Evolutionary conservation across 2,113 vertebrate species (phyloP), one percentile per base, ranked within the genome.

Genomic region (Muntiacus muntjak): DNA sequence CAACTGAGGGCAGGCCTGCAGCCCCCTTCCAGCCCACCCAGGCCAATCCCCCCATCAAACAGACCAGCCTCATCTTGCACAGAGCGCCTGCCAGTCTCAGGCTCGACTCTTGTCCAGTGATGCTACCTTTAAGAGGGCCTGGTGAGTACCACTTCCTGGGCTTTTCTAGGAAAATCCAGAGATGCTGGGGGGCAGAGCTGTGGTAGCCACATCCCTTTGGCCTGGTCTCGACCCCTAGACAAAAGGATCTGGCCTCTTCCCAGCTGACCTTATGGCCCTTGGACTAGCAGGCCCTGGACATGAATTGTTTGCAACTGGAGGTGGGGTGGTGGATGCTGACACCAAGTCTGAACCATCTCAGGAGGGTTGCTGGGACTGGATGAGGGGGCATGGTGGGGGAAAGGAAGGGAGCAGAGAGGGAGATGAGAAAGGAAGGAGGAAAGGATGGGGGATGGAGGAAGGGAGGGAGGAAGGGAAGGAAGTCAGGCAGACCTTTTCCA

Each of bases 81-180:
- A 33, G 76, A 47, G 78, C 25, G 23, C n/a, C 78, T 5, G n/a
- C 58, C 28, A 76, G 19, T 28, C 36, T 67, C 26, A 50, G 67
- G 36, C 88, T 78, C 78, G 30, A 14, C 55, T 25, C 25, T 54
- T 33, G 23, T 76, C 55, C 16, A 33, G 23, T 15, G 23, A 84
- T 0, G 30, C 67, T 43, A 40, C 87, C 85, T 58, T 84, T 25
- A 16, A 91, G 91, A 55, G 17, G 57, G 36, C 40, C 58, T 45
- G 10, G 52, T 0, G 3, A 83, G 52, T 88, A 74, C 47, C 54
- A 90, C 13, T 23, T 82, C 45, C 52, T 47, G 43, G 15, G 10
- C 2, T 89, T 83, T 92, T 93, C 83, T 81, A 58, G 79, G 52
- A 54, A 96, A 90, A n/a, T 33, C 30, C 94, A 93, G 78, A 93